Evolutionary conservation across 1,140 invertebrate species (phyloP), one percentile per base, ranked within the genome.

Genomic region (Drosophila ananassae): DNA sequence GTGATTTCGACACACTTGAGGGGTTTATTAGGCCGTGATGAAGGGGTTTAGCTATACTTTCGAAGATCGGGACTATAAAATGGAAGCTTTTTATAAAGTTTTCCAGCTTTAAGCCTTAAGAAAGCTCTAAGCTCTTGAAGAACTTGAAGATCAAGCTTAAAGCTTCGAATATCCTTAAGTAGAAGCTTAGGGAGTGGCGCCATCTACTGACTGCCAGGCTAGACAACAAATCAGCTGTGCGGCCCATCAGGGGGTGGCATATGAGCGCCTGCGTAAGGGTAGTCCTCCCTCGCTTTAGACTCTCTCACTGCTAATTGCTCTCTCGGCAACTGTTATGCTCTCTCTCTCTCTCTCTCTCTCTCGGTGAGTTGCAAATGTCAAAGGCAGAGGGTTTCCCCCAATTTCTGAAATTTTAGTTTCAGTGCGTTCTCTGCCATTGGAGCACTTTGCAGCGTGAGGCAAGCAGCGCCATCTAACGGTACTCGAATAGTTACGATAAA

Each of bases 361-460:
- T 22, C 1, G 6, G 8, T 59, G 52, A 74, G 71, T 54, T 60
- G 73, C 67, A 73, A 74, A 81, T 77, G 68, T 74, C 63, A 73
- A 47, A 82, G 62, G 46, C 52, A 71, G 73, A n/a, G 13, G 54
- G 59, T 48, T 58, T 64, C 56, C 53, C 39, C 39, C 39, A 17
- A 13, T 41, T 41, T 41, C 6, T 13, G 39, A 17, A 59, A 50
- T 71, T 69, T 79, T 48, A 71, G 74, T 82, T 78, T 77, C 79
- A 84, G 63, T 83, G 79, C 63, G 79, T 84, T 83, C 72, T 79
- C 60, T 64, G 72, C 52, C 54, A 67, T 67, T 76, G 58, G 66
- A 78, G 62, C 71, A 73, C 75, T 72, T 64, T 22, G 63, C 56
- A 79, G 76, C 51, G 58, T 60, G 34, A 47, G n/a, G 64, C 21